Evolutionary conservation across 2,113 vertebrate genomes (phyloP), one percentile per base, ranked within the genome.

Genomic region (Podiceps cristatus): DNA sequence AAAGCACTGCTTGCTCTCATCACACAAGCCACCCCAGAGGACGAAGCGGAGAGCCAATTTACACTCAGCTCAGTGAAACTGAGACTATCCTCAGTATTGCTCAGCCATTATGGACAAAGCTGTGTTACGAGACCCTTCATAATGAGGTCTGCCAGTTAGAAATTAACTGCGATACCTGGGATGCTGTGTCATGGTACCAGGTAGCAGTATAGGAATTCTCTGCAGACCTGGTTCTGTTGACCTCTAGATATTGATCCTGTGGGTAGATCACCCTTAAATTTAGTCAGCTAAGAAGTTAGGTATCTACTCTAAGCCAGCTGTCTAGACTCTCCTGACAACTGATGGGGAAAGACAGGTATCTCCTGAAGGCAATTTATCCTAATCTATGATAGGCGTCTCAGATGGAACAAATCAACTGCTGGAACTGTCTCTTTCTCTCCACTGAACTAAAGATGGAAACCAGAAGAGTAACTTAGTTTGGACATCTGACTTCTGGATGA

Each of bases 341-440:
- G 33, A 93, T n/a, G 24, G 73, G 27, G 53, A 96, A 87, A 75
- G 68, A 78, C 40, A 29, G 47, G 27, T 82, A 72, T 91, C 80
- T 95, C 60, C 53, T 72, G 27, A 91, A 87, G 80, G 86, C 42
- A 87, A 94, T 94, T 95, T 79, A 90, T 85, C 69, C 49, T 68
- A 49, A 72, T 78, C 84, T 75, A 16, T 40, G 44, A 60, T 35
- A 86, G n/a, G 10, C 55, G 20, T 85, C 81, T 88, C 74, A 64
- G 47, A 47, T 40, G 71, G 67, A 82, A 88, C 37, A 29, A 88
- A 88, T 75, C 62, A 78, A 59, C 5, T 19, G 27, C 33, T 86
- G 58, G 64, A 96, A 91, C 44, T 29, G 35, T 24, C 80, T 90
- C 47, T 85, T 91, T 90, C 77, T 87, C 84, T 94, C 42, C 69